Evolutionary conservation across 2,888 invertebrate species (phyloP).

Genomic region (Onchidella celtica): DNA sequence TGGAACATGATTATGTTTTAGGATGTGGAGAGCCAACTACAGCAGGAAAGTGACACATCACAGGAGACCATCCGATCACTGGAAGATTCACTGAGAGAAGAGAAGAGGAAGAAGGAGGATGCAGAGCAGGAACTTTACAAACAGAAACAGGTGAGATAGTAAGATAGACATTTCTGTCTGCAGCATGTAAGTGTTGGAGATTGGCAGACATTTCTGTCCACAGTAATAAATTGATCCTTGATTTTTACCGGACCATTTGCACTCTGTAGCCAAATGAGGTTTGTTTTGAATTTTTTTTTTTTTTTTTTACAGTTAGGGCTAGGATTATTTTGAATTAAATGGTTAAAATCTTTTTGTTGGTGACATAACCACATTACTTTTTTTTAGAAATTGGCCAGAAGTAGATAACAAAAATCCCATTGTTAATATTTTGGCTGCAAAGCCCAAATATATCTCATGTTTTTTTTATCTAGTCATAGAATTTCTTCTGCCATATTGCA

Average conservation of each 20-base stretch:
- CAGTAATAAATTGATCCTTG: no score
- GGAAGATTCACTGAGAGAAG: constrained; percentile 81
- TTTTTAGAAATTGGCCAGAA: neutral
- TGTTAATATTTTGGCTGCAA: neutral
- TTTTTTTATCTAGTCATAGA: neutral
- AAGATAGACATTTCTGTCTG: no score
- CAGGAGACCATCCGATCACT: constrained; percentile 80
- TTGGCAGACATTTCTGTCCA: no score
- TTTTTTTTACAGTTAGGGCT: no score
- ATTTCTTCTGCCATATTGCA: constrained; percentile 59
- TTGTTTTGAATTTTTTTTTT: no score
- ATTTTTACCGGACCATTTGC: no score
- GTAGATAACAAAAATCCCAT: neutral
- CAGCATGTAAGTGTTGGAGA: no score
- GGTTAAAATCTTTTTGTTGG: no score
- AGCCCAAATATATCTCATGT: neutral
- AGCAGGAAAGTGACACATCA: constrained; percentile 80
- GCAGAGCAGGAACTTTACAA: constrained; percentile 81
- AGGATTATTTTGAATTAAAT: no score
- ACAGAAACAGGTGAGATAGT: constrained; percentile 81
- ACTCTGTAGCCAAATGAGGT: no score
- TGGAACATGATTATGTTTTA: no score
- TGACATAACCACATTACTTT: neutral
- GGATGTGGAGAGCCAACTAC: constrained; percentile 81
- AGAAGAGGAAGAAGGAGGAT: constrained; percentile 78